Conservation (phyloP, 2,888 invertebrate genomes). For the Aphrophora alni region DNA sequence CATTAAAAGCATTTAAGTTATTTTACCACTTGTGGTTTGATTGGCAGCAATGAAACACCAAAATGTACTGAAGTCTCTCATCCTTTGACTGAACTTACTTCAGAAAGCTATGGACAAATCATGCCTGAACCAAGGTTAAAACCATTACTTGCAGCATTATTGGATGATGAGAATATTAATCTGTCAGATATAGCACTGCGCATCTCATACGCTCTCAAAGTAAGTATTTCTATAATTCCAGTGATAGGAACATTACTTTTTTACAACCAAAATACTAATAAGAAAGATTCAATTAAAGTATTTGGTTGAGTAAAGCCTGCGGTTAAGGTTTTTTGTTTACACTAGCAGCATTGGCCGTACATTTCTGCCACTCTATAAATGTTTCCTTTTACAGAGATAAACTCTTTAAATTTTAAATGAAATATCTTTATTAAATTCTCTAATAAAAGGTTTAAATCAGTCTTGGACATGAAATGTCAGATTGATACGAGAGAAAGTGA, state of each 20-base stretch:
- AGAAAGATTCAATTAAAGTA: too few relatives aligned
- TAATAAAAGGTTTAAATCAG: too few relatives aligned
- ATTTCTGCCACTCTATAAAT: too few relatives aligned
- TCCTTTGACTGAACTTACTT: conserved; percentile 24
- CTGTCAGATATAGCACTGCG: conserved; percentile 31
- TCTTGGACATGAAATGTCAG: too few relatives aligned
- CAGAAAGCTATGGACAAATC: conserved; percentile 14
- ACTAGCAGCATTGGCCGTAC: too few relatives aligned
- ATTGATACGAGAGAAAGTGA: too few relatives aligned
- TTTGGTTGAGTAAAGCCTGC: too few relatives aligned
- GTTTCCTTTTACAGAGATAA: too few relatives aligned
- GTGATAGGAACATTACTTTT: background rate
- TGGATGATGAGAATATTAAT: conserved; percentile 15
- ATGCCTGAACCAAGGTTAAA: conserved; percentile 33
- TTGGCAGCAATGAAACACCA: conserved; percentile 26
- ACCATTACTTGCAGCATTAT: conserved; percentile 12
- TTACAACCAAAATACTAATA: background rate
- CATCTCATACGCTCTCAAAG: conserved; percentile 31
- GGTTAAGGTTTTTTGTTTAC: too few relatives aligned
- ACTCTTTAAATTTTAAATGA: too few relatives aligned
- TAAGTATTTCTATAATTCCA: background rate
- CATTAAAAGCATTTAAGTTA: too few relatives aligned
- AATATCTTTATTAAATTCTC: too few relatives aligned
- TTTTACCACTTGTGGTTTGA: background rate
- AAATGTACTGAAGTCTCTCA: conserved; percentile 18